Conservation (phyloP, 2,113 vertebrate species). For the Tamias sibiricus region DNA sequence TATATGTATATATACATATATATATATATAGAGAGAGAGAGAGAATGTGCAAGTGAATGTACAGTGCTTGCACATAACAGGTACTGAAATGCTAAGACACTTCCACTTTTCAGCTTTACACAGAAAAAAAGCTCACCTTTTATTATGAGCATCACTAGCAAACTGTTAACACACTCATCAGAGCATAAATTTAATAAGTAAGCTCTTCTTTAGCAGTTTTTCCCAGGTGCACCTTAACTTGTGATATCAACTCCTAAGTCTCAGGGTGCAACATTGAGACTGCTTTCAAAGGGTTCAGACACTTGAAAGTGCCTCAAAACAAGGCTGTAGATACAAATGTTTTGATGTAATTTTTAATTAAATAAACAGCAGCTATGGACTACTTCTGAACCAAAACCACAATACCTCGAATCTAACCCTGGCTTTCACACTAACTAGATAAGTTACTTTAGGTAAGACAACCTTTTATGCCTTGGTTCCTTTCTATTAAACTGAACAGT, state of each 20-base stretch:
- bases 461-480: not conserved
- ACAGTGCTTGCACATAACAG: not conserved
- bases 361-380: not conserved
- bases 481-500: not conserved
- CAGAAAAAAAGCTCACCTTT: not conserved
- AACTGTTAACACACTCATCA: not conserved
- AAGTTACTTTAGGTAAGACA: not conserved
- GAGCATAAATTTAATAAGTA: not conserved
- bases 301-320: not conserved
- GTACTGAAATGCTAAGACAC: not conserved
- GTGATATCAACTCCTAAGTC: not conserved
- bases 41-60: too few species aligned
- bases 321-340: not conserved
- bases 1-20: too few species aligned
- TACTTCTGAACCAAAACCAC: not conserved
- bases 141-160: not conserved
- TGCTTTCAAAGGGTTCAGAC: constrained; percentile 28
- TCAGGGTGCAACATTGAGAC: not conserved
- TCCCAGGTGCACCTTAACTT: not conserved
- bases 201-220: not conserved
- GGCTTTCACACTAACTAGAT: not conserved
- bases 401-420: not conserved
- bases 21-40: not conserved
- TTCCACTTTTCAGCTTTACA: not conserved
- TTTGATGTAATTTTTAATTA: constrained; percentile 50